Evolutionary conservation across 1,140 invertebrate genomes (phyloP).

Genomic region (Drosophila malerkotliana): DNA sequence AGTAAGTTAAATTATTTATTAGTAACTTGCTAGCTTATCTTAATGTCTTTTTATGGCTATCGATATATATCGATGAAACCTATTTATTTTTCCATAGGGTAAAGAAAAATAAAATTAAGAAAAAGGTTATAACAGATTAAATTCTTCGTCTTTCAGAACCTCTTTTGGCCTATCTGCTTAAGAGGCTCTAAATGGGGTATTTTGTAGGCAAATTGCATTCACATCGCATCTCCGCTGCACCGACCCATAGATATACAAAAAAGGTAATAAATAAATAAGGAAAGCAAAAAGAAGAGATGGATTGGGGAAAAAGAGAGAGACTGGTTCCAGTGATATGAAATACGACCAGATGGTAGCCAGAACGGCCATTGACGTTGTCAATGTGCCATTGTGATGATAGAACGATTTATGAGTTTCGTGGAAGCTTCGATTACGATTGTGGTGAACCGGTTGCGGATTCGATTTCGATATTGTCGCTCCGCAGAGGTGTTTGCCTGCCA

Average conservation of each 20-base stretch:
- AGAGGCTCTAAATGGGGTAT: conserved; percentile 74
- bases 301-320: background rate
- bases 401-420: conserved; percentile 65
- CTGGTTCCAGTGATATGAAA: conserved; percentile 29
- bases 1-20: no score
- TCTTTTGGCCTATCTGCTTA: conserved; percentile 21
- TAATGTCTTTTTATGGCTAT: no score
- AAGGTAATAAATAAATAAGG: background rate
- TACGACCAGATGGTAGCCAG: conserved; percentile 36
- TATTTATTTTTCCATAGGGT: no score
- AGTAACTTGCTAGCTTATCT: no score
- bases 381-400: conserved; percentile 69
- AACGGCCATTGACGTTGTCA: conserved; percentile 61
- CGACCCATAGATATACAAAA: conserved; percentile 1
- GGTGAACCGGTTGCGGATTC: conserved; percentile 53
- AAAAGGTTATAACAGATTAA: no score
- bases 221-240: conserved; percentile 58
- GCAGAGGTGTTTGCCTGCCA: conserved; percentile 6
- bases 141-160: background rate
- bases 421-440: conserved; percentile 38
- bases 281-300: background rate
- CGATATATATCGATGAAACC: no score
- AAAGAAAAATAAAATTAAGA: no score
- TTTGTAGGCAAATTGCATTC: conserved; percentile 79
- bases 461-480: conserved; percentile 40